phyloP scores from a whole-genome alignment of 2,888 invertebrate genomes.

The Rugalucina vietnamica region DNA sequence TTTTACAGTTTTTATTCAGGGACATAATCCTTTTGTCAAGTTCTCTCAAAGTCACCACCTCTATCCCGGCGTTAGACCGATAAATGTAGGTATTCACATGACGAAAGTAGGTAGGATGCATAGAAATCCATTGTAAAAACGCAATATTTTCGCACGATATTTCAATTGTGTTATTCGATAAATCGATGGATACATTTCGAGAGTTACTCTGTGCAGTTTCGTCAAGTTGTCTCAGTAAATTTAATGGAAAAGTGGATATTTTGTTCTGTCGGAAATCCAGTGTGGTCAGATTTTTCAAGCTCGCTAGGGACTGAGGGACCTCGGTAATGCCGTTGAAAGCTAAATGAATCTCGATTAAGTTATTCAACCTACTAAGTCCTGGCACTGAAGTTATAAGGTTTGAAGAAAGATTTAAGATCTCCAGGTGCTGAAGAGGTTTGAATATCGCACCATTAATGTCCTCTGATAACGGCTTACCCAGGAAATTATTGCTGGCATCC shows the following conservation, averaged over 20 bases:
- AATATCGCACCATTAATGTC: conserved; percentile 20
- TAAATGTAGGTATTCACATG: conserved; percentile 27
- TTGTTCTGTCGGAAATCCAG: neutral
- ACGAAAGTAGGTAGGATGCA: neutral
- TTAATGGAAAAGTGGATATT: neutral
- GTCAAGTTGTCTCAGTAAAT: conserved; percentile 7
- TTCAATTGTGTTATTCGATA: conserved; percentile 30
- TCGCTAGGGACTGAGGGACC: neutral
- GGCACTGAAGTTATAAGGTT: conserved; percentile 21
- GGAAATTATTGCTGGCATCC: conserved; percentile 27
- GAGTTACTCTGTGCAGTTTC: neutral
- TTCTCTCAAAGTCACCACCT: neutral
- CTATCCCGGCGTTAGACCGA: neutral
- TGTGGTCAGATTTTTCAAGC: neutral
- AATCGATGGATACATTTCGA: conserved; percentile 21
- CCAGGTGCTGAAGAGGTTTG: conserved; percentile 15
- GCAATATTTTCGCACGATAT: conserved; percentile 18
- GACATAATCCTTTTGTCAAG: neutral
- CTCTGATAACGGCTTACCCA: conserved; percentile 27
- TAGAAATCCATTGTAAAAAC: conserved; percentile 34
- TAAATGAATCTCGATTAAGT: conserved; percentile 23
- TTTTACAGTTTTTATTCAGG: conserved; percentile 15
- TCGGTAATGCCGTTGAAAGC: conserved; percentile 15
- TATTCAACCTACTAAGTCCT: neutral
- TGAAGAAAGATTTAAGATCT: conserved; percentile 34